These are phyloP conservation scores for Equus przewalskii DNA, from an alignment of 2,113 vertebrate species.

Conservation along the genomic window DNA sequence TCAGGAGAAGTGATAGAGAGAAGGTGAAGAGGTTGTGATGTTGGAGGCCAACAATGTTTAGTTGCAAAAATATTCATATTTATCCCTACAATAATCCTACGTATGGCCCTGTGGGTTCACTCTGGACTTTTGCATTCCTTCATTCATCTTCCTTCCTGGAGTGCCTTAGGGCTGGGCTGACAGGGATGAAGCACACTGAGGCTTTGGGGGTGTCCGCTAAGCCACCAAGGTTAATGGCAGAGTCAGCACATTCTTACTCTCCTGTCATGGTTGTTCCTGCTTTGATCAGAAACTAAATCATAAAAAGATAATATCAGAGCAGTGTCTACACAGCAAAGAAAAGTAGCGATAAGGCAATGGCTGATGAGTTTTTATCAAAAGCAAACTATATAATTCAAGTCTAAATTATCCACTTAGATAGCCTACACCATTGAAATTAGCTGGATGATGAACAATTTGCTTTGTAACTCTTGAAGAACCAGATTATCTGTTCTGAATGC, in stretches of 20 bases:
- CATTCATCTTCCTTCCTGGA: constrained; percentile 54
- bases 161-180: neutral
- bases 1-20: neutral
- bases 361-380: constrained; percentile 64
- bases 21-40: neutral
- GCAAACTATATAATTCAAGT: constrained; percentile 36
- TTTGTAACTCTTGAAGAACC: constrained; percentile 36
- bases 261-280: constrained; percentile 11
- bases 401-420: constrained; percentile 11
- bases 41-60: neutral
- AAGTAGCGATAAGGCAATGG: constrained; percentile 14
- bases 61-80: constrained; percentile 1
- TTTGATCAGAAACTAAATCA: constrained; percentile 72
- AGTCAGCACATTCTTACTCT: neutral
- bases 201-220: neutral
- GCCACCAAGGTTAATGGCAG: constrained; percentile 60
- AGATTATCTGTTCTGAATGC: constrained; percentile 2
- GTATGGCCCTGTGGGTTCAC: neutral
- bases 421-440: constrained; percentile 25
- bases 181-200: neutral
- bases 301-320: constrained; percentile 66
- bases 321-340: constrained; percentile 3
- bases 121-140: neutral
- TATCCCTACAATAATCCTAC: neutral
- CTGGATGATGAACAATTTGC: neutral